Percentiles rank a stretch among this genome's conserved stretches.
These are phyloP conservation scores for Acanthopagrus latus DNA, from an alignment of 2,797 vertebrate species.

Conservation along the genomic window DNA sequence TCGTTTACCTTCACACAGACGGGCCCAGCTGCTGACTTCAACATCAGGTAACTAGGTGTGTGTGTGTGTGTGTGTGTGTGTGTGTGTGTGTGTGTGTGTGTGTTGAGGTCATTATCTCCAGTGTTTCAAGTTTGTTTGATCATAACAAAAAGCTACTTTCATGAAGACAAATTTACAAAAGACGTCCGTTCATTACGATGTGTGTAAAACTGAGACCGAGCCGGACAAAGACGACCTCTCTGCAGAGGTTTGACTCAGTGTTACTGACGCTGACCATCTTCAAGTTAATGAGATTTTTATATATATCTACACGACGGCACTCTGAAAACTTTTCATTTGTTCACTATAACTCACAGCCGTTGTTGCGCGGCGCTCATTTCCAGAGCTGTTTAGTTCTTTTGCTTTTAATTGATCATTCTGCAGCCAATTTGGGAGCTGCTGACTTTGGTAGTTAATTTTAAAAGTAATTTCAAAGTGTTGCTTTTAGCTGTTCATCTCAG, in stretches of 20 bases:
- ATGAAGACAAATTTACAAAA: too few relatives aligned
- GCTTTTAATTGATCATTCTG: slow-evolving; percentile 66
- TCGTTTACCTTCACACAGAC: slow-evolving; percentile 23
- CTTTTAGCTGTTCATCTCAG: slow-evolving; percentile 60
- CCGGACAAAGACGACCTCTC: not conserved
- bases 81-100: slow-evolving; percentile 10
- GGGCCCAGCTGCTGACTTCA: slow-evolving; percentile 35
- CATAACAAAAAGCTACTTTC: too few relatives aligned
- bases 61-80: slow-evolving; percentile 18
- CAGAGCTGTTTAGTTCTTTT: slow-evolving; percentile 42
- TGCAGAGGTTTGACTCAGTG: not conserved
- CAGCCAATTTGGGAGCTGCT: slow-evolving; percentile 56
- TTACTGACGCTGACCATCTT: not conserved
- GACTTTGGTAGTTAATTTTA: slow-evolving; percentile 68
- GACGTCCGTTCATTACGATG: too few relatives aligned
- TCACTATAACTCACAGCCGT: slow-evolving; percentile 20
- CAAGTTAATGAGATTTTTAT: not conserved
- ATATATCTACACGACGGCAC: slow-evolving; percentile 5
- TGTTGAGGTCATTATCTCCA: not conserved
- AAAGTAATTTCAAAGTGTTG: slow-evolving; percentile 69
- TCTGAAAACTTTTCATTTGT: slow-evolving; percentile 28
- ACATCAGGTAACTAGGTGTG: not conserved
- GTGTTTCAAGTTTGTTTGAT: too few relatives aligned
- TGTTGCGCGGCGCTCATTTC: slow-evolving; percentile 42
- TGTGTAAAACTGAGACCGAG: too few relatives aligned